These are phyloP conservation scores for Sinella curviseta DNA, from an alignment of 1,140 invertebrate genomes.

Conservation along the genomic window DNA sequence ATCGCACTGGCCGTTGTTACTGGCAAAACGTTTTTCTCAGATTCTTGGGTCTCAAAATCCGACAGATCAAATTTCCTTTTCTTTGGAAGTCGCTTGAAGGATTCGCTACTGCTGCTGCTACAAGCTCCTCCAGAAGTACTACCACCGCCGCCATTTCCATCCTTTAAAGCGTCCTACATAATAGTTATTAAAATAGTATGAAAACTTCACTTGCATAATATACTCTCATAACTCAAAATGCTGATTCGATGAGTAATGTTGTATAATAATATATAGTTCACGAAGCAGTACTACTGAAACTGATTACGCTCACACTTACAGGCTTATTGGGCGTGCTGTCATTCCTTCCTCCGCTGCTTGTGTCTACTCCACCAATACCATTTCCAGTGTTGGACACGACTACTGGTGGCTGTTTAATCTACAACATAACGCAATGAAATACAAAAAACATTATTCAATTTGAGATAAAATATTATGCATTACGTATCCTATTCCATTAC, in stretches of 20 bases:
- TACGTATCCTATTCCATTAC: too few species aligned
- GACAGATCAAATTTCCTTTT: constrained; percentile 48
- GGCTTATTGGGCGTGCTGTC: not conserved
- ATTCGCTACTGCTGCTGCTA: constrained; percentile 31
- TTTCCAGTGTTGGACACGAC: not conserved
- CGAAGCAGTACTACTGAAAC: too few species aligned
- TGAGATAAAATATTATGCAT: too few species aligned
- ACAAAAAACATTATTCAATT: not conserved
- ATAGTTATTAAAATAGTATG: too few species aligned
- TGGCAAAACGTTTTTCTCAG: not conserved
- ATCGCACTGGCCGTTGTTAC: constrained; percentile 16
- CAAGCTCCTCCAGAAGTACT: not conserved
- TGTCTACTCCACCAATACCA: not conserved
- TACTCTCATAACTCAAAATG: too few species aligned
- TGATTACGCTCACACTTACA: not conserved
- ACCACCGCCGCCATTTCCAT: not conserved
- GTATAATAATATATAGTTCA: too few species aligned
- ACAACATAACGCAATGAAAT: not conserved
- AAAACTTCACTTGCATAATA: too few species aligned
- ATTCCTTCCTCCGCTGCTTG: not conserved
- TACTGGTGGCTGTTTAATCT: not conserved
- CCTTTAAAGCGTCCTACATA: not conserved
- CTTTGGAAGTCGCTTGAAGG: constrained; percentile 43
- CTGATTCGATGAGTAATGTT: too few species aligned
- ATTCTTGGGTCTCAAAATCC: constrained; percentile 40